Percentiles rank a stretch among this genome's conserved stretches.
Conservation (phyloP, 2,888 invertebrate genomes). For the Hyposoter didymator region DNA sequence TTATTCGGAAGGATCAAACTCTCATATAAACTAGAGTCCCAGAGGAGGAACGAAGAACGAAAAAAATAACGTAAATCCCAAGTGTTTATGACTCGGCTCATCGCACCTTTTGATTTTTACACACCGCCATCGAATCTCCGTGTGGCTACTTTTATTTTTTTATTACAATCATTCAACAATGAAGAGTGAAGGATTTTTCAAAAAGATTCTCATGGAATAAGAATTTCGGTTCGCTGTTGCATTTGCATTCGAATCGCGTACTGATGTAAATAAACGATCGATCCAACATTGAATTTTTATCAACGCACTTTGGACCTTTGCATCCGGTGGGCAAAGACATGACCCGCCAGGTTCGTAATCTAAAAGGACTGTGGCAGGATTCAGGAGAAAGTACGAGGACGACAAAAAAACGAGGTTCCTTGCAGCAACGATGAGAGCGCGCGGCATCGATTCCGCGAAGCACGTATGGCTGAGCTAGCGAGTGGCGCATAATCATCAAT, state of each 20-base stretch:
- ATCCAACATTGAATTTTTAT: background rate
- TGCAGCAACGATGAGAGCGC: background rate
- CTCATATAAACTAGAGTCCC: background rate
- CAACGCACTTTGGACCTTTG: background rate
- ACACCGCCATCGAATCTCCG: slow-evolving; percentile 12
- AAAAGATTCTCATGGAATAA: background rate
- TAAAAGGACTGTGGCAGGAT: background rate
- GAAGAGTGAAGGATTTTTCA: background rate
- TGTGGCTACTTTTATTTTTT: slow-evolving; percentile 5
- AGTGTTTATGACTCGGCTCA: slow-evolving; percentile 34
- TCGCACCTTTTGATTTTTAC: slow-evolving; percentile 41
- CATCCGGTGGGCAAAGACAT: background rate
- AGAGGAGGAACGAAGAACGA: background rate
- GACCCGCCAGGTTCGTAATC: no score
- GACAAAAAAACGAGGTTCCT: background rate
- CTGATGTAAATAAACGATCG: background rate
- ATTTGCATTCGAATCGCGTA: background rate
- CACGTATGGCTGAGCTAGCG: background rate
- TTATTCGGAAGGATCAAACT: slow-evolving; percentile 28
- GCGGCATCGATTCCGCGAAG: background rate
- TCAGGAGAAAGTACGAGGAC: background rate
- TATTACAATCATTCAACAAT: background rate
- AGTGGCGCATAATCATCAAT: slow-evolving; percentile 26
- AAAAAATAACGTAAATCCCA: slow-evolving; percentile 4
- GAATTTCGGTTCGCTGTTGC: background rate